A percentile compares a stretch with the other conserved stretches of the same genome.
phyloP scores from a whole-genome alignment of 2,888 invertebrate species.

The Cyclophora albipunctata region DNA sequence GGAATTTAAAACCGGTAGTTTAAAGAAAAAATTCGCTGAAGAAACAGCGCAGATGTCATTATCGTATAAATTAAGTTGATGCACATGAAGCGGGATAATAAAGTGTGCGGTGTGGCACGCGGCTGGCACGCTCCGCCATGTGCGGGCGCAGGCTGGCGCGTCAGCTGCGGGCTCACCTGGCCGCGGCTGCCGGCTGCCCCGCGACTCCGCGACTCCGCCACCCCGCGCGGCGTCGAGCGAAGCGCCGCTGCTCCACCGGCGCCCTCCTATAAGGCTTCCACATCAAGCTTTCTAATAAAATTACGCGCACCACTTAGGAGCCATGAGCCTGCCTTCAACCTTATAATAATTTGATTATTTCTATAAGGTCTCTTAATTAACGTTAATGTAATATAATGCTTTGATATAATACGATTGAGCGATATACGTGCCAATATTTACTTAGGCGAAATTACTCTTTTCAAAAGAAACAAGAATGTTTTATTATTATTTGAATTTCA shows the following conservation, averaged over 20 bases:
- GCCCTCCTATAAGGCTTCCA: conserved; percentile 42
- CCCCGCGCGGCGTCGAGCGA: conserved; percentile 2
- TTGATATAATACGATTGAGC: no score
- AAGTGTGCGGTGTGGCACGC: conserved; percentile 46
- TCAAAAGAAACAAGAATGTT: no score
- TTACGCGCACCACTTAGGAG: conserved; percentile 31
- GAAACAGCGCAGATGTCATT: background rate
- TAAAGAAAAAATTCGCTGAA: no score
- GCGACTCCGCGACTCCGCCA: conserved; percentile 13
- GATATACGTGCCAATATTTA: no score
- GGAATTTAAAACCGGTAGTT: no score
- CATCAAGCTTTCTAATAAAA: conserved; percentile 37
- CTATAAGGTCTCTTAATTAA: conserved; percentile 3
- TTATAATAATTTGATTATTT: conserved; percentile 5
- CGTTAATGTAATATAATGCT: conserved; percentile 5
- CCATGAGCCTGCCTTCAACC: conserved; percentile 13
- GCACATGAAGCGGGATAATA: conserved; percentile 13
- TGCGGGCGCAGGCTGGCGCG: conserved; percentile 22
- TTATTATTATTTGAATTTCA: no score
- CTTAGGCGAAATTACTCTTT: no score
- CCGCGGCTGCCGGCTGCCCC: conserved; percentile 12
- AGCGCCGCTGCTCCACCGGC: background rate
- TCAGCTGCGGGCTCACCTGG: conserved; percentile 60
- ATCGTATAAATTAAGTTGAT: background rate
- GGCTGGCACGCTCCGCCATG: conserved; percentile 53